phyloP scores from a whole-genome alignment of 2,888 invertebrate genomes.

The Darwinula stevensoni region DNA sequence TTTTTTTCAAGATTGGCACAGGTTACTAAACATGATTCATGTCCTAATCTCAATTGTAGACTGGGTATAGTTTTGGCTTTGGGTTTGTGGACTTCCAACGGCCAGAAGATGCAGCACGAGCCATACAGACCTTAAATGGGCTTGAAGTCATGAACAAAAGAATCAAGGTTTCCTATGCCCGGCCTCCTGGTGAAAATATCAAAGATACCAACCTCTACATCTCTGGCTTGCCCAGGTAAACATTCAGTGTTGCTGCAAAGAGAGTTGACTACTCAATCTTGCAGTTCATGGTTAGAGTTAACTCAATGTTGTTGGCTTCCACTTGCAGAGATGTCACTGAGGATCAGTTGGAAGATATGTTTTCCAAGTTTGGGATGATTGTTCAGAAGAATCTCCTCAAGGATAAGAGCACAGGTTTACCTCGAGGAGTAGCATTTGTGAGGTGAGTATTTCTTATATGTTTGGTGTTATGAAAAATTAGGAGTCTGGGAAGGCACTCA shows the following conservation, averaged over 20 bases:
- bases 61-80: conserved; percentile 85
- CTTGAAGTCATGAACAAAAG: conserved; percentile 64
- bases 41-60: conserved; percentile 21
- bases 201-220: conserved; percentile 84
- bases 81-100: conserved; percentile 74
- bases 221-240: conserved; percentile 50
- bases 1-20: too few species aligned
- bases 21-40: conserved; percentile 1
- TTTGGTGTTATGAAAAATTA: neutral
- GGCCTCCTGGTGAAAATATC: conserved; percentile 67
- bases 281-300: too few species aligned
- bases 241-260: too few species aligned
- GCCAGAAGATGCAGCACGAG: conserved; percentile 53
- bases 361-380: conserved; percentile 62
- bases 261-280: too few species aligned
- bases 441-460: conserved; percentile 24
- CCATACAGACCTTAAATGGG: conserved; percentile 62
- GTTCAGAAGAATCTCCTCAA: conserved; percentile 70
- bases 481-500: too few species aligned
- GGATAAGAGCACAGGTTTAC: conserved; percentile 59
- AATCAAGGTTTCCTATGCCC: conserved; percentile 72
- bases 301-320: too few species aligned
- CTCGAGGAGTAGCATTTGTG: conserved; percentile 72
- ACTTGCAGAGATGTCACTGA: conserved; percentile 25
- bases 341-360: conserved; percentile 49